Conservation (phyloP, 2,113 vertebrate species). For the Upupa epops region DNA sequence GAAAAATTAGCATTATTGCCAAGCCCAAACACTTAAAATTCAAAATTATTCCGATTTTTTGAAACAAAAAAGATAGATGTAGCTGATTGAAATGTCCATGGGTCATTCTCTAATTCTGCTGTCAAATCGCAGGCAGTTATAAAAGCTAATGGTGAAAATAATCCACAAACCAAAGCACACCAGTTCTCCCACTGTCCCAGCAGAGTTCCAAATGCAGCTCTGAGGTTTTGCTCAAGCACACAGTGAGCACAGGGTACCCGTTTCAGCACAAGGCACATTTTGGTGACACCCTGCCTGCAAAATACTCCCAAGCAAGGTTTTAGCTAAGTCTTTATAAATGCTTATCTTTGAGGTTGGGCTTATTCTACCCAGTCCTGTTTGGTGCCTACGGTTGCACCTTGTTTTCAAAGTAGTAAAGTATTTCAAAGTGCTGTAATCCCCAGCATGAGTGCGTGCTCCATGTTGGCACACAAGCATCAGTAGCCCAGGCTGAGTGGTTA, state of each 20-base stretch:
- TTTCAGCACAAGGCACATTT: neutral
- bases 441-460: neutral
- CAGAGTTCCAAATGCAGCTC: neutral
- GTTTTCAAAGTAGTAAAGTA: neutral
- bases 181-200: accelerated
- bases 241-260: neutral
- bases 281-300: neutral
- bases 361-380: neutral
- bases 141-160: neutral
- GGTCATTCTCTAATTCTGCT: neutral
- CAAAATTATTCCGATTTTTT: neutral
- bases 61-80: neutral
- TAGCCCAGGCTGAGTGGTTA: neutral
- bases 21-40: neutral
- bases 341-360: neutral
- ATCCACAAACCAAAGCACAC: neutral
- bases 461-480: neutral
- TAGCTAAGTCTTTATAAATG: neutral
- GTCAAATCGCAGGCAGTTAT: neutral
- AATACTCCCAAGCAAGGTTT: neutral
- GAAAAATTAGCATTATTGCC: neutral
- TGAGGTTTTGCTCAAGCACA: neutral
- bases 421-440: neutral
- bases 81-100: neutral
- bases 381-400: neutral